Conservation (phyloP, 2,888 invertebrate species). For the Drosophila subquinaria region DNA sequence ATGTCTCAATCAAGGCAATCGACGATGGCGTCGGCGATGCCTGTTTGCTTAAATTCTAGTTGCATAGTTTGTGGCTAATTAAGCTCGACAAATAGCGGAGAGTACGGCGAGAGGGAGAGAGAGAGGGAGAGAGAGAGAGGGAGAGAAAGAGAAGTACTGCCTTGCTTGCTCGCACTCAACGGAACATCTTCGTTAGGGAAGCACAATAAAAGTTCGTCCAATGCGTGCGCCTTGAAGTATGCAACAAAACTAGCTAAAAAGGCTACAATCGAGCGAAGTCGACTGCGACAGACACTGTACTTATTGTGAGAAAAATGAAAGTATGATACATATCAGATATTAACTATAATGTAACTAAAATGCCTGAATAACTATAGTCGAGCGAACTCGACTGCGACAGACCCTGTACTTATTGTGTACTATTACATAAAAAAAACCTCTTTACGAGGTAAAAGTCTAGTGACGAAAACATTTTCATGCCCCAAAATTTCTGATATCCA, state of each 20-base stretch:
- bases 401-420: too few species aligned
- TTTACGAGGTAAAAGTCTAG: too few species aligned
- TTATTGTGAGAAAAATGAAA: not conserved
- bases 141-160: not conserved
- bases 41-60: conserved; percentile 50
- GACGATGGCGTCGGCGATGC: conserved; percentile 29
- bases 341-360: too few species aligned
- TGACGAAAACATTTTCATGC: too few species aligned
- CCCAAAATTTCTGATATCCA: too few species aligned
- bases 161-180: conserved; percentile 19
- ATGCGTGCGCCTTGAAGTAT: conserved; percentile 29
- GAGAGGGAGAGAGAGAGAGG: not conserved
- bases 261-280: not conserved
- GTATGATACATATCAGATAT: not conserved
- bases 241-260: not conserved
- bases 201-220: conserved; percentile 34
- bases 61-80: conserved; percentile 74
- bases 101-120: not conserved
- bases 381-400: too few species aligned
- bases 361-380: too few species aligned
- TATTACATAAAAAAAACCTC: too few species aligned
- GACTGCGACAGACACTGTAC: not conserved
- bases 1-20: conserved; percentile 49
- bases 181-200: conserved; percentile 28
- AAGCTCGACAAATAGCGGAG: conserved; percentile 49